phyloP scores from a whole-genome alignment of 2,797 vertebrate genomes.

The Numenius phaeopus region DNA sequence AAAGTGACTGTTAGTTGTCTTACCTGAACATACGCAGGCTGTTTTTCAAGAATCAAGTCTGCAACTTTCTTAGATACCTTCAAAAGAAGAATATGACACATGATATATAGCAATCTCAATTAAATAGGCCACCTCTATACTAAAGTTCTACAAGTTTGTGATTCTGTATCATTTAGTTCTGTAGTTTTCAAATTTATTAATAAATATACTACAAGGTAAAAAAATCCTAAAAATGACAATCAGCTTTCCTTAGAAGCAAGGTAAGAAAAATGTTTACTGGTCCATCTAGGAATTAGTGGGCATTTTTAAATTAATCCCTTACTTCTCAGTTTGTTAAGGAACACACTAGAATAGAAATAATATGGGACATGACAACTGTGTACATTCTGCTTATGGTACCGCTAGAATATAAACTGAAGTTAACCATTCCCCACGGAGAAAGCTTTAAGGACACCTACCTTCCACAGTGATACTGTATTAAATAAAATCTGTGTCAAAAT shows the following conservation, averaged over 20 bases:
- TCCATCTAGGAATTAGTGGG: neutral
- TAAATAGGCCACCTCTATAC: neutral
- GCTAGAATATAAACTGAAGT: neutral
- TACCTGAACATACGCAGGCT: conserved; percentile 98
- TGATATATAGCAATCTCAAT: neutral
- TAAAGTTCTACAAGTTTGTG: neutral
- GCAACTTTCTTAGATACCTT: conserved; percentile 99
- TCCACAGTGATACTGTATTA: neutral
- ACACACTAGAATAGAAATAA: neutral
- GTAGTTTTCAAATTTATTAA: neutral
- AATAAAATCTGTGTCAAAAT: neutral
- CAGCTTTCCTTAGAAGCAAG: neutral
- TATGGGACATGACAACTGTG: neutral
- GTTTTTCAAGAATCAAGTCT: conserved; percentile 98
- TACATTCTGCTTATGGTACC: neutral
- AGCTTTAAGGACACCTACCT: neutral
- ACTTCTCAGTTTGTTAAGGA: neutral
- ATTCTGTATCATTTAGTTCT: neutral
- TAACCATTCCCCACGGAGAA: neutral
- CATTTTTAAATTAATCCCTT: neutral
- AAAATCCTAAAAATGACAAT: neutral
- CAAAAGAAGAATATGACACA: conserved; percentile 3
- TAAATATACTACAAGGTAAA: neutral
- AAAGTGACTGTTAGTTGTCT: conserved; percentile 13
- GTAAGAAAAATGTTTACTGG: neutral